Percentiles rank a stretch among this genome's conserved stretches.
These are phyloP conservation scores for Eudasyphora cyanicolor DNA, from an alignment of 2,888 invertebrate species.

Conservation along the genomic window DNA sequence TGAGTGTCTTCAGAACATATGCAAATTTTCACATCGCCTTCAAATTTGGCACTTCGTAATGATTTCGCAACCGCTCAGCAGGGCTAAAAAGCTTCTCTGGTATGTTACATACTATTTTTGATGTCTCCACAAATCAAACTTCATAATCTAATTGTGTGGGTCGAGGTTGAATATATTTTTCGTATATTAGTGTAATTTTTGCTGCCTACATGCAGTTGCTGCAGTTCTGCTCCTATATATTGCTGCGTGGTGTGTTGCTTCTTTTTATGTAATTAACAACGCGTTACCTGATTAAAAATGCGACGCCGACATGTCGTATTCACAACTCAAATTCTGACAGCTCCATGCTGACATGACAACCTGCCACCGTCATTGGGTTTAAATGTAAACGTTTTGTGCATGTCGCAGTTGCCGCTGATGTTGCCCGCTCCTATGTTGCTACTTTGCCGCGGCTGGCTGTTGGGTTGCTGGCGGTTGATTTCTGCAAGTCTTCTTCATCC, in stretches of 20 bases:
- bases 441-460: neutral
- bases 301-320: constrained; percentile 69
- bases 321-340: constrained; percentile 76
- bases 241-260: too few relatives aligned
- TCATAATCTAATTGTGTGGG: too few relatives aligned
- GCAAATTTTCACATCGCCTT: too few relatives aligned
- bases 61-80: too few relatives aligned
- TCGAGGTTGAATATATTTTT: too few relatives aligned
- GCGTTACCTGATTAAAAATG: constrained; percentile 66
- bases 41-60: too few relatives aligned
- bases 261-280: constrained; percentile 52
- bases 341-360: constrained; percentile 75
- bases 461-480: constrained; percentile 7
- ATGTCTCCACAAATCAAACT: too few relatives aligned
- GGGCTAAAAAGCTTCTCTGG: too few relatives aligned
- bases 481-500: constrained; percentile 18
- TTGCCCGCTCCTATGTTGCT: constrained; percentile 5
- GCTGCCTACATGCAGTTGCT: constrained; percentile 1
- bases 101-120: too few relatives aligned
- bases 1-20: too few relatives aligned
- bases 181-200: constrained; percentile 31
- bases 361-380: constrained; percentile 70
- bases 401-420: constrained; percentile 10
- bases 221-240: constrained; percentile 28
- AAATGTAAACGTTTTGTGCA: constrained; percentile 52